phyloP scores from a whole-genome alignment of 2,113 vertebrate species.

The Boleophthalmus pectinirostris region DNA sequence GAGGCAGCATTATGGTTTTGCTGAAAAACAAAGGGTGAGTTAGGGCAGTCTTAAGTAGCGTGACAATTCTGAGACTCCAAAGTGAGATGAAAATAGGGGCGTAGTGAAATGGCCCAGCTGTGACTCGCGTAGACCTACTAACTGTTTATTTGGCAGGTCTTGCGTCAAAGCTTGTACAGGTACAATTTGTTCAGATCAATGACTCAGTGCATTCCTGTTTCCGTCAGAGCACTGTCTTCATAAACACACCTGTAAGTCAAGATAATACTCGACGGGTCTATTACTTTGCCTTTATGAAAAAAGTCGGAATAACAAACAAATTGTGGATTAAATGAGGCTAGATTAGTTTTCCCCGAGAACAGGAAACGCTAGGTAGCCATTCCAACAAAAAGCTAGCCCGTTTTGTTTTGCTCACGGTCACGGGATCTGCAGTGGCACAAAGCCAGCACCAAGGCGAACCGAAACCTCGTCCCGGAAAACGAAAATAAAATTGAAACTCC shows the following conservation, averaged over 20 bases:
- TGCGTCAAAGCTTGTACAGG: not conserved
- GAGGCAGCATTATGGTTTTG: slow-evolving; percentile 56
- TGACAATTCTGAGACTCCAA: no score
- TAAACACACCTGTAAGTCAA: not conserved
- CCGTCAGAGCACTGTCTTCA: not conserved
- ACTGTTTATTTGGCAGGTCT: no score
- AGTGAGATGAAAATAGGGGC: no score
- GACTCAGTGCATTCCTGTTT: no score
- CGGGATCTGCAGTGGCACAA: slow-evolving; percentile 37
- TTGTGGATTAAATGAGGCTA: accelerated
- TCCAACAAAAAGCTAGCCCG: not conserved
- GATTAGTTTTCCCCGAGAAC: not conserved
- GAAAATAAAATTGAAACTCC: slow-evolving; percentile 46
- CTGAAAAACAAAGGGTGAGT: not conserved
- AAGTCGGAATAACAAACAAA: not conserved
- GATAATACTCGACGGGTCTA: not conserved
- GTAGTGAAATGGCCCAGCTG: no score
- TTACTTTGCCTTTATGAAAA: not conserved
- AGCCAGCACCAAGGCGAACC: not conserved
- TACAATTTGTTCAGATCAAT: not conserved
- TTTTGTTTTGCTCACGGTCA: slow-evolving; percentile 46
- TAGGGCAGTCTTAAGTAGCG: not conserved
- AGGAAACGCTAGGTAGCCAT: not conserved
- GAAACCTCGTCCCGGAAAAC: slow-evolving; percentile 18
- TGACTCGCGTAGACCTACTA: no score